Percentiles rank a stretch among this genome's conserved stretches.
phyloP scores from a whole-genome alignment of 2,113 vertebrate species.

The Garra rufa region DNA sequence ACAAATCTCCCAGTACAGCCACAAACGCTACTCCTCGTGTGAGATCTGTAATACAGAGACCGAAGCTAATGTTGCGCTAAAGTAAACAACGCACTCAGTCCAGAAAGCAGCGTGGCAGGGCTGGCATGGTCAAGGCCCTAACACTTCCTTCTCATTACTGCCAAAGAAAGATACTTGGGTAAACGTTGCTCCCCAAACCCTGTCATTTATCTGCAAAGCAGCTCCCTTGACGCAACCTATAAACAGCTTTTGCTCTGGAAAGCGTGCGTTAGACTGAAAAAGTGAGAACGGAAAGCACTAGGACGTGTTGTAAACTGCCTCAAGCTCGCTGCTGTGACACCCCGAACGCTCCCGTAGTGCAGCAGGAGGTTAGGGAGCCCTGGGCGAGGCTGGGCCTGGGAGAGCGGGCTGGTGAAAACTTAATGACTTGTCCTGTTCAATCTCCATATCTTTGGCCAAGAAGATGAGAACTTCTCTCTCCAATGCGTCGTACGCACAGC shows the following conservation, averaged over 20 bases:
- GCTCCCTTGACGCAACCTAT: conserved; percentile 54
- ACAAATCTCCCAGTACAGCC: conserved; percentile 76
- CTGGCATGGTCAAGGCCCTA: conserved; percentile 62
- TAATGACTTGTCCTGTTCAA: conserved; percentile 70
- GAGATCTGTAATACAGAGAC: conserved; percentile 67
- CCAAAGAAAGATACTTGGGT: conserved; percentile 45
- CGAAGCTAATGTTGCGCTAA: conserved; percentile 72
- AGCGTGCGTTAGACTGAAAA: conserved; percentile 25
- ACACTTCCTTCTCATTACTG: conserved; percentile 61
- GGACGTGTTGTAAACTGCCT: conserved; percentile 48
- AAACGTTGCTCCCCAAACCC: conserved; percentile 45
- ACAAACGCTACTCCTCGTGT: conserved; percentile 72
- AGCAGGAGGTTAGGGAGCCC: conserved; percentile 53
- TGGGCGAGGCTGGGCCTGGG: conserved; percentile 42
- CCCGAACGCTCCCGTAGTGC: conserved; percentile 33
- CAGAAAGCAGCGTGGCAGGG: conserved; percentile 58
- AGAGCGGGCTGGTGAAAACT: conserved; percentile 69
- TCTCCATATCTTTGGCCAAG: conserved; percentile 59
- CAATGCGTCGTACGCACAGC: conserved; percentile 32
- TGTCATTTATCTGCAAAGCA: conserved; percentile 63
- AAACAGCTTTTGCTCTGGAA: conserved; percentile 46
- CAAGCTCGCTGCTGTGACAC: conserved; percentile 37
- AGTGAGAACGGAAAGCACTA: conserved; percentile 52
- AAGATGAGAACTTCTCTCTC: conserved; percentile 16
- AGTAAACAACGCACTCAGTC: conserved; percentile 62